These are phyloP conservation scores for Chorisops tibialis DNA, from an alignment of 2,888 invertebrate genomes.

Conservation along the genomic window DNA sequence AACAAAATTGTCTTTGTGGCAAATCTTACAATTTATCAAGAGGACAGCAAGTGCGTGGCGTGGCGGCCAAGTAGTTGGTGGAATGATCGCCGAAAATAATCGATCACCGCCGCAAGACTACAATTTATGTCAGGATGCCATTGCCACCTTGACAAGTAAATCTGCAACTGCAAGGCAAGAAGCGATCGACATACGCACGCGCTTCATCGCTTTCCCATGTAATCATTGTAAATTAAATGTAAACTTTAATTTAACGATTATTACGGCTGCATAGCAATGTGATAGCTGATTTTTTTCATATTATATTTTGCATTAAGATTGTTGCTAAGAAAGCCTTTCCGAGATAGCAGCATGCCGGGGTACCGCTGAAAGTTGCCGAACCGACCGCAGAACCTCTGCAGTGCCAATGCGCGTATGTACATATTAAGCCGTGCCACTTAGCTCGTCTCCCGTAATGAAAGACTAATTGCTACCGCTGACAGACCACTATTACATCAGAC, in stretches of 20 bases:
- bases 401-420: too few relatives aligned
- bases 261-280: neutral
- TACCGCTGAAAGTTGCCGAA: neutral
- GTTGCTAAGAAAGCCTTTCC: neutral
- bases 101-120: constrained; percentile 5
- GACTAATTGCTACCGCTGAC: constrained; percentile 18
- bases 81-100: constrained; percentile 5
- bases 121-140: neutral
- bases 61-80: neutral
- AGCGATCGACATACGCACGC: constrained; percentile 18
- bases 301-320: neutral
- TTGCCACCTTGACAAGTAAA: constrained; percentile 4
- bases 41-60: neutral
- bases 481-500: neutral
- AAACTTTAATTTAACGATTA: constrained; percentile 23
- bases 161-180: neutral
- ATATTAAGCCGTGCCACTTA: constrained; percentile 7
- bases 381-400: neutral
- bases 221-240: constrained; percentile 27
- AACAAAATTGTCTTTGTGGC: constrained; percentile 14
- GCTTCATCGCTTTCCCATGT: constrained; percentile 12
- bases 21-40: constrained; percentile 20
- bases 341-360: neutral
- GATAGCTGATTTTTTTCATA: neutral
- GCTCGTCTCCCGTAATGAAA: constrained; percentile 7